These are phyloP conservation scores for Tokudaia muenninki DNA, from an alignment of 2,797 vertebrate species.

Conservation along the genomic window DNA sequence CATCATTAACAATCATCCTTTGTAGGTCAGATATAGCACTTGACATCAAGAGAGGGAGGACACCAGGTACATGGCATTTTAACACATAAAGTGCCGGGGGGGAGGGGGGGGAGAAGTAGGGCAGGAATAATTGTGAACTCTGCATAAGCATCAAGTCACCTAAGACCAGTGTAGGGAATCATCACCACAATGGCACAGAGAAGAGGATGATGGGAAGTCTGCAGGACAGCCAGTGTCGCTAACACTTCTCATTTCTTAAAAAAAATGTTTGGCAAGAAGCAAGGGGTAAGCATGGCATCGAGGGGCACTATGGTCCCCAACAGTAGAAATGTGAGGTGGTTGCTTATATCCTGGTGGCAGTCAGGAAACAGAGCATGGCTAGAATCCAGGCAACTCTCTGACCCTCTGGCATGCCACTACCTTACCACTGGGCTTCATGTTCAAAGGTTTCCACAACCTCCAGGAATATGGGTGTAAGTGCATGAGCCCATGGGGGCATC, in stretches of 20 bases:
- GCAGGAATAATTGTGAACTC: background rate
- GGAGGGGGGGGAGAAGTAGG: background rate
- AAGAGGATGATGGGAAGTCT: background rate
- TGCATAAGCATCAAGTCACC: background rate
- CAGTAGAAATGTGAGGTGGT: background rate
- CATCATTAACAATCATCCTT: background rate
- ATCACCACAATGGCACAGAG: background rate
- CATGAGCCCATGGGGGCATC: background rate
- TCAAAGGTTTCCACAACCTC: background rate
- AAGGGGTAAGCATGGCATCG: background rate
- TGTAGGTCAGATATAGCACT: too few relatives aligned
- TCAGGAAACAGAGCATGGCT: background rate
- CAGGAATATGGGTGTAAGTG: background rate
- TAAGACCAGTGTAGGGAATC: background rate
- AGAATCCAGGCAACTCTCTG: background rate
- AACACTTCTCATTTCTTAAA: background rate
- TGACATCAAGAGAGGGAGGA: background rate
- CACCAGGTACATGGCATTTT: background rate
- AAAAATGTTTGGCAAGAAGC: background rate
- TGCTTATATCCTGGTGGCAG: background rate
- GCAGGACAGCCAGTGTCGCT: background rate
- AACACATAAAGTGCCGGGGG: background rate
- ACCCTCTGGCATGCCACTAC: background rate
- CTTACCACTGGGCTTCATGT: background rate
- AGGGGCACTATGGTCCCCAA: background rate